Percentiles rank a stretch among this genome's conserved stretches.
Conservation (phyloP, 2,888 invertebrate genomes). For the Pseudeuparius sepicola region DNA sequence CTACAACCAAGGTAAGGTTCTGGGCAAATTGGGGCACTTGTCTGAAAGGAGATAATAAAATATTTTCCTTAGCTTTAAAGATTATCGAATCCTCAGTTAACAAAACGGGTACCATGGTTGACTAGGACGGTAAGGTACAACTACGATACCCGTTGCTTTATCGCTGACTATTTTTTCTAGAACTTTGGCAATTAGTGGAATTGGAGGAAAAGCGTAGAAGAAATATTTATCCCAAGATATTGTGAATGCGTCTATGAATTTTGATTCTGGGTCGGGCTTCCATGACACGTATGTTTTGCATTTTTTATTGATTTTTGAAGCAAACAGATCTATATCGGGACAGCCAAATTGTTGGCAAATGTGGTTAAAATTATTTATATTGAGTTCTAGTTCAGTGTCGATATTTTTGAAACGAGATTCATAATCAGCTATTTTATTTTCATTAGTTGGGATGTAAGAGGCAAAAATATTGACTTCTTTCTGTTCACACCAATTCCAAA, state of each 20-base stretch:
- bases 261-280: conserved; percentile 8
- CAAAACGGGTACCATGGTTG: conserved; percentile 12
- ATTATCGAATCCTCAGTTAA: not conserved
- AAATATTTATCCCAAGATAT: conserved; percentile 6
- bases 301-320: conserved; percentile 7
- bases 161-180: conserved; percentile 12
- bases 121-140: conserved; percentile 10
- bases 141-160: conserved; percentile 10
- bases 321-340: conserved; percentile 12
- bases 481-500: conserved; percentile 1
- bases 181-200: conserved; percentile 9
- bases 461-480: conserved; percentile 3
- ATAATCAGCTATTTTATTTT: conserved; percentile 1
- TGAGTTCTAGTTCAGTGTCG: not conserved
- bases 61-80: conserved; percentile 5
- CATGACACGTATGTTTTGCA: conserved; percentile 10
- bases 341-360: conserved; percentile 1
- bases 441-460: not conserved
- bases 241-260: conserved; percentile 11
- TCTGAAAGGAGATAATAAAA: conserved; percentile 16
- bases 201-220: conserved; percentile 11
- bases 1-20: conserved; percentile 16
- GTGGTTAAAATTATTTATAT: not conserved
- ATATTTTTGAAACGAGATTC: not conserved
- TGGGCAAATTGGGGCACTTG: conserved; percentile 13